Percentiles rank a stretch among this genome's conserved stretches.
Evolutionary conservation across 1,140 invertebrate species (phyloP).

Genomic region (Helicoverpa zea): DNA sequence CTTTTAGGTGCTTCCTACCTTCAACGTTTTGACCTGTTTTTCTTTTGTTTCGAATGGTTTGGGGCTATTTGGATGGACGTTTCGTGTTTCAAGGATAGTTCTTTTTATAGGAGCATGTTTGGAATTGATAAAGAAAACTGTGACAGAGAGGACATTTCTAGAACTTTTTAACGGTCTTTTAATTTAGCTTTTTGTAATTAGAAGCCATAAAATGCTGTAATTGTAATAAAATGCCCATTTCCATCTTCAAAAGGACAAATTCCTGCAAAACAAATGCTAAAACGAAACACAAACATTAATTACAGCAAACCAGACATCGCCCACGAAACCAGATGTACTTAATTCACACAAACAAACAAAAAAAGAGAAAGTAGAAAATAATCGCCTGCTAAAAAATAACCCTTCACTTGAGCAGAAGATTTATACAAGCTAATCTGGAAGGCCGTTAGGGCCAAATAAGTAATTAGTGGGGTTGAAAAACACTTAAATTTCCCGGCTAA

Average conservation of each 20-base stretch:
- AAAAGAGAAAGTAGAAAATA: slow-evolving; percentile 58
- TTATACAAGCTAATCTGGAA: slow-evolving; percentile 64
- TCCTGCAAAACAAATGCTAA: no score
- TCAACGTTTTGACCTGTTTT: slow-evolving; percentile 37
- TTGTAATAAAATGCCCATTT: no score
- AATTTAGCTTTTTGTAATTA: no score
- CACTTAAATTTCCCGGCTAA: slow-evolving; percentile 65
- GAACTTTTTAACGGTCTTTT: no score
- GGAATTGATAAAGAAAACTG: not conserved
- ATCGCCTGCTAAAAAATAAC: slow-evolving; percentile 52
- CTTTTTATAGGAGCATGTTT: slow-evolving; percentile 4
- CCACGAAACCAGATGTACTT: no score
- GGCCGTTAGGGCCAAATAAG: slow-evolving; percentile 62
- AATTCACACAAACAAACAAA: no score
- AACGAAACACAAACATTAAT: no score
- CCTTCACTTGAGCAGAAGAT: slow-evolving; percentile 48
- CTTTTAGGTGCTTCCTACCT: slow-evolving; percentile 27
- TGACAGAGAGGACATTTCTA: no score
- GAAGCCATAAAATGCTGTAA: no score
- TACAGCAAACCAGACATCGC: no score
- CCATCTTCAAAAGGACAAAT: no score
- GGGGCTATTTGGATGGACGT: slow-evolving; percentile 26
- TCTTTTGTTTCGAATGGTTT: slow-evolving; percentile 22
- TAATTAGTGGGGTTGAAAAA: slow-evolving; percentile 69
- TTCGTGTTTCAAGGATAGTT: not conserved